Conservation (phyloP, 2,797 vertebrate genomes). For the Fratercula arctica region DNA sequence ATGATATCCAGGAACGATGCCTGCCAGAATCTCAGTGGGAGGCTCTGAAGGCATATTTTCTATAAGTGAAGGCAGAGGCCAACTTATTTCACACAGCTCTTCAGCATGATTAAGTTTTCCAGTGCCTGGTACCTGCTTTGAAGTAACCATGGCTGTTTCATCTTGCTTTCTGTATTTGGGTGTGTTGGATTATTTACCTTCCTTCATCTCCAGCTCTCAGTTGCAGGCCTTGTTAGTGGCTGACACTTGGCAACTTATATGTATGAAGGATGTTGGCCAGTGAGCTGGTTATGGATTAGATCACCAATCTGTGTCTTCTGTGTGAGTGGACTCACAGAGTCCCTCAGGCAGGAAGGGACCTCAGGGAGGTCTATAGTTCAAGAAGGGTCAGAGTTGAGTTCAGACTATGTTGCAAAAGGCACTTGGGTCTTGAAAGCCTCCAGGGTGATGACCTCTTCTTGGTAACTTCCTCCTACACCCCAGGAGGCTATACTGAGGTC, state of each 20-base stretch:
- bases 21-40: background rate
- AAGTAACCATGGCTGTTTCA: background rate
- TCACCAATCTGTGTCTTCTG: background rate
- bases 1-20: background rate
- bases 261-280: background rate
- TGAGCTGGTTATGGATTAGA: background rate
- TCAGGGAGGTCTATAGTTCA: background rate
- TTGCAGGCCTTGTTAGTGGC: background rate
- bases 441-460: background rate
- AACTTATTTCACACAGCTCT: background rate
- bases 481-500: background rate
- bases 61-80: background rate
- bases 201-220: background rate
- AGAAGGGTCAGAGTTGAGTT: background rate
- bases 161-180: background rate
- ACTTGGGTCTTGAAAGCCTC: background rate
- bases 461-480: background rate
- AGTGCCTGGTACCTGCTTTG: background rate
- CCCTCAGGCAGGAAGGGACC: background rate
- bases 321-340: background rate
- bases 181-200: background rate
- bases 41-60: background rate
- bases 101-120: background rate
- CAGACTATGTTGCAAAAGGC: background rate
- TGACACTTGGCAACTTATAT: background rate